Percentiles rank a stretch among this genome's conserved stretches.
phyloP scores from a whole-genome alignment of 2,888 invertebrate species.

The Lomographa bimaculata region DNA sequence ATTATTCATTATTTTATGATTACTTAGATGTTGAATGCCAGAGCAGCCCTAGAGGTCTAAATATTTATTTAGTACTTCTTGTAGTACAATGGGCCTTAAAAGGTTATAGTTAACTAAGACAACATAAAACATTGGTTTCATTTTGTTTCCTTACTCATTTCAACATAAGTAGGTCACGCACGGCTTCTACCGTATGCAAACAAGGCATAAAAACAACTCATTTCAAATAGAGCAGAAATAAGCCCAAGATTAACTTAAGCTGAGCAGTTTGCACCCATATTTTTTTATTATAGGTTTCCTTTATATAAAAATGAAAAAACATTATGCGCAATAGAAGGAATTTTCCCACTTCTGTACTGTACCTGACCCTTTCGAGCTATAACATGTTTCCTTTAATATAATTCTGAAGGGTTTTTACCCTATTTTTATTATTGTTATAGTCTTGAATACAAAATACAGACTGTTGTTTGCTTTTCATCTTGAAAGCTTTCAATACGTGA shows the following conservation, averaged over 20 bases:
- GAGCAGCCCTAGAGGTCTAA: too few relatives aligned
- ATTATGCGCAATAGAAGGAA: neutral
- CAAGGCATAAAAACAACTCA: conserved; percentile 6
- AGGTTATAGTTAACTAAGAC: too few relatives aligned
- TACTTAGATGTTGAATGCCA: too few relatives aligned
- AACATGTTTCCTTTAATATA: conserved; percentile 39
- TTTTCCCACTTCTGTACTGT: conserved; percentile 5
- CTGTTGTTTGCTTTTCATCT: conserved; percentile 38
- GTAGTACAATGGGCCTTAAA: too few relatives aligned
- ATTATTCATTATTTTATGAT: too few relatives aligned
- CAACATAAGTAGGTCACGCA: too few relatives aligned
- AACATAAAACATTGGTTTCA: too few relatives aligned
- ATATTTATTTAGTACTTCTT: too few relatives aligned
- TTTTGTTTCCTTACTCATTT: too few relatives aligned
- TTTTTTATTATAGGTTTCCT: conserved; percentile 17
- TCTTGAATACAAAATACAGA: conserved; percentile 55
- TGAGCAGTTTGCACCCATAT: conserved; percentile 15
- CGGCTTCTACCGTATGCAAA: conserved; percentile 6
- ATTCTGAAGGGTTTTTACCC: conserved; percentile 40
- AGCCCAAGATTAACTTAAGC: conserved; percentile 11
- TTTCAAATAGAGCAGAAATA: conserved; percentile 12
- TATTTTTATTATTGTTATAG: conserved; percentile 53
- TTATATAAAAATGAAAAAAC: conserved; percentile 18
- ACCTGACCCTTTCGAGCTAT: conserved; percentile 30
- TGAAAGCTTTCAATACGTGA: conserved; percentile 13